These are phyloP conservation scores for Clivina fossor DNA, from an alignment of 2,888 invertebrate species.

Conservation along the genomic window DNA sequence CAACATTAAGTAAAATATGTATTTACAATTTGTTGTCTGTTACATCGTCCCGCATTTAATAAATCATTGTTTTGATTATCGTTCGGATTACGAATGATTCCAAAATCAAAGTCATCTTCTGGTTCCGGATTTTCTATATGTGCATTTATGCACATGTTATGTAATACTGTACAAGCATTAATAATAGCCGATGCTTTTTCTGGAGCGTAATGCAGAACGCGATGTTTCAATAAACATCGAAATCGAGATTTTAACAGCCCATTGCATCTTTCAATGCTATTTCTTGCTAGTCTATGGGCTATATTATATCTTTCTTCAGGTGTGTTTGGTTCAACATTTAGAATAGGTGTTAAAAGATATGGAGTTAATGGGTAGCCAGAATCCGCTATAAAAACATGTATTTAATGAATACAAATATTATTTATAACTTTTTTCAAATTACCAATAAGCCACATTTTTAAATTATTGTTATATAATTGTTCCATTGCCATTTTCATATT, in stretches of 20 bases:
- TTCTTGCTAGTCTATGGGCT: constrained; percentile 28
- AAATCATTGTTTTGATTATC: too few species aligned
- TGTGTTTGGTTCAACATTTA: constrained; percentile 16
- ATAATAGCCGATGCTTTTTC: constrained; percentile 35
- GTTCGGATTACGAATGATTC: too few species aligned
- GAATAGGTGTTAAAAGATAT: constrained; percentile 34
- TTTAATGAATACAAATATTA: neutral
- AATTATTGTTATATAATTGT: too few species aligned
- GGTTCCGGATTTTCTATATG: too few species aligned
- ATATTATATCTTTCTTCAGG: constrained; percentile 34
- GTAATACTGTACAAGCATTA: constrained; percentile 36
- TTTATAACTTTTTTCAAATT: neutral
- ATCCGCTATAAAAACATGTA: constrained; percentile 33
- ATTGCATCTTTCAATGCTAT: constrained; percentile 37
- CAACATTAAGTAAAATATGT: too few species aligned
- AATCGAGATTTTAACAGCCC: constrained; percentile 39
- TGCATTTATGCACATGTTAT: constrained; percentile 35
- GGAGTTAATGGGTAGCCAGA: constrained; percentile 38
- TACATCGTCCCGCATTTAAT: too few species aligned
- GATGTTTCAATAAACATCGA: constrained; percentile 38
- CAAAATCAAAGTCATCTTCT: too few species aligned
- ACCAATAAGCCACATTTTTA: too few species aligned
- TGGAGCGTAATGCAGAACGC: constrained; percentile 38
- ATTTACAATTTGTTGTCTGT: too few species aligned
- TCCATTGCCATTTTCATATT: too few species aligned